Evolutionary conservation across 2,888 invertebrate species (phyloP).

Genomic region (Bursaphelenchus okinawaensis): DNA sequence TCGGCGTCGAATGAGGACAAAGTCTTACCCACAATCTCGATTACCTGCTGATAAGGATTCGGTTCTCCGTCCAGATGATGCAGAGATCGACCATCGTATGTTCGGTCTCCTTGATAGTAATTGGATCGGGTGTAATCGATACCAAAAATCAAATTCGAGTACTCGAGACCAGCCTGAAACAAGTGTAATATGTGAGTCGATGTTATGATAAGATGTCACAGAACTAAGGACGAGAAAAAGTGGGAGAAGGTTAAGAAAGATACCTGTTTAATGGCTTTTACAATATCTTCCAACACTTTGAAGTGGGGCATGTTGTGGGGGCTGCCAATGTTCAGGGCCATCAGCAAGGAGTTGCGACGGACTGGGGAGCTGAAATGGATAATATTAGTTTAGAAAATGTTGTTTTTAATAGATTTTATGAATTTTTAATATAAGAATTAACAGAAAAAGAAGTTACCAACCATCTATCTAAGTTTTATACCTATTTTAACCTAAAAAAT

Average conservation of each 20-base stretch:
- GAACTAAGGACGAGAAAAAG: no score
- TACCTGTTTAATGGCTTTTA: conserved; percentile 53
- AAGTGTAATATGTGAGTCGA: neutral
- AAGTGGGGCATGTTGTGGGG: conserved; percentile 57
- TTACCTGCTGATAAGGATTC: conserved; percentile 62
- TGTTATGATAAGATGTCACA: neutral
- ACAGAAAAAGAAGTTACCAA: neutral
- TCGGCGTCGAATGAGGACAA: conserved; percentile 62
- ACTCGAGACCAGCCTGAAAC: conserved; percentile 57
- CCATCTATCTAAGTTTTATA: neutral
- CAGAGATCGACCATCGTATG: conserved; percentile 60
- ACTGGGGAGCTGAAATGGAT: conserved; percentile 47
- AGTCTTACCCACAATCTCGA: conserved; percentile 61
- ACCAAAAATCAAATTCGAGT: conserved; percentile 58
- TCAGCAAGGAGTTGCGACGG: conserved; percentile 53
- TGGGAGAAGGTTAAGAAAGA: conserved; percentile 13
- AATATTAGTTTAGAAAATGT: neutral
- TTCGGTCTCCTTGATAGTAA: conserved; percentile 62
- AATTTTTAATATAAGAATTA: conserved; percentile 10
- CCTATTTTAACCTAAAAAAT: no score
- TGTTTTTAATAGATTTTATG: no score
- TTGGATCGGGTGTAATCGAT: conserved; percentile 64
- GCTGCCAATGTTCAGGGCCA: conserved; percentile 54
- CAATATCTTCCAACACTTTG: conserved; percentile 53
- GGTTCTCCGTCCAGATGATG: conserved; percentile 58